These are phyloP conservation scores for Paradoxurus hermaphroditus DNA, from an alignment of 2,113 vertebrate species.

Conservation along the genomic window DNA sequence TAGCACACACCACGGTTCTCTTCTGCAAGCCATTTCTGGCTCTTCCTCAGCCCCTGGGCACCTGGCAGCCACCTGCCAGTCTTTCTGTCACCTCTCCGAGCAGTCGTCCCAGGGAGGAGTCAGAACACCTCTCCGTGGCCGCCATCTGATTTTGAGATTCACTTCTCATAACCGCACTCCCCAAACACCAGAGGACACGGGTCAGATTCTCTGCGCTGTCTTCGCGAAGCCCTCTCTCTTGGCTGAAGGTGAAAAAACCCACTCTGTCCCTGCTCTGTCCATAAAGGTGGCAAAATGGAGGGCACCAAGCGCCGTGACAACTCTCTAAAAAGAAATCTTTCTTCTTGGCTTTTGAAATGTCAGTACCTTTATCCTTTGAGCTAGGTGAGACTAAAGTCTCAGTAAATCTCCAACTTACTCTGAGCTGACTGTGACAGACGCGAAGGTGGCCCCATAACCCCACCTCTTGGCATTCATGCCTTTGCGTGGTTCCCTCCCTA, in stretches of 20 bases:
- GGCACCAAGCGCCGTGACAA: neutral
- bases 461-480: neutral
- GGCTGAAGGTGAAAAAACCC: neutral
- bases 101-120: neutral
- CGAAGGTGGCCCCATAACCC: neutral
- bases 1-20: neutral
- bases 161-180: neutral
- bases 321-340: neutral
- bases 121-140: neutral
- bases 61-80: neutral
- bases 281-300: no score
- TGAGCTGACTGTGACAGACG: neutral
- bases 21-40: neutral
- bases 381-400: neutral
- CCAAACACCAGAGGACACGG: rapidly evolving
- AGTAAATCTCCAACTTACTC: neutral
- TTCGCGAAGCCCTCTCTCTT: neutral
- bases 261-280: neutral
- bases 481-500: neutral
- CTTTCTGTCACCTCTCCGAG: neutral
- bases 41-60: neutral
- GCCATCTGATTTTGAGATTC: neutral
- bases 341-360: neutral
- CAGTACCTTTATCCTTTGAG: neutral
- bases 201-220: neutral